These are phyloP conservation scores for Cactoblastis cactorum DNA, from an alignment of 2,888 invertebrate genomes.

Conservation along the genomic window DNA sequence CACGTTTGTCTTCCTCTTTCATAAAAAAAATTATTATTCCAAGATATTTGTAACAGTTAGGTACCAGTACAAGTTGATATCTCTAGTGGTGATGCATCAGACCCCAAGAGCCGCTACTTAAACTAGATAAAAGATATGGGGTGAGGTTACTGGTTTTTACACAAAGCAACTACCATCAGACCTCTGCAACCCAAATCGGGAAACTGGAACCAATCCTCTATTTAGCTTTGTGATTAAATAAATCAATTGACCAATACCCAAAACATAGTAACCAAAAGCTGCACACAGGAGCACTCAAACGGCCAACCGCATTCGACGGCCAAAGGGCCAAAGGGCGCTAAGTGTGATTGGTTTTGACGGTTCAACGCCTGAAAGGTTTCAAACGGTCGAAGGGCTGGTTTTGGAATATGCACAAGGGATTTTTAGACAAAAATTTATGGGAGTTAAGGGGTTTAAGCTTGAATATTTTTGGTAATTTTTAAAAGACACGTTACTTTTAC, in stretches of 20 bases:
- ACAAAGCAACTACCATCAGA: no score
- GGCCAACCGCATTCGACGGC: slow-evolving; percentile 25
- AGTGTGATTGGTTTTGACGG: slow-evolving; percentile 28
- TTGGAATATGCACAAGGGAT: background rate
- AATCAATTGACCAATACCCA: background rate
- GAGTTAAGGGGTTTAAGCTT: background rate
- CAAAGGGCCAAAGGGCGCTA: slow-evolving; percentile 17
- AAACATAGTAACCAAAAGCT: background rate
- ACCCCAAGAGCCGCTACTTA: no score
- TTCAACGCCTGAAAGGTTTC: slow-evolving; percentile 18
- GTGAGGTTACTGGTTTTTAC: no score
- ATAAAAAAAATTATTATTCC: no score
- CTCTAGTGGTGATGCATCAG: no score
- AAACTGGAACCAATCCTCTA: background rate
- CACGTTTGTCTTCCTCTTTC: no score
- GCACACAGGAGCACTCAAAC: slow-evolving; percentile 17
- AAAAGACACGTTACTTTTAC: no score
- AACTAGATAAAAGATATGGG: no score
- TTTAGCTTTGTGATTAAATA: background rate
- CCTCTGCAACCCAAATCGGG: background rate
- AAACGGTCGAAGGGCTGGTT: background rate
- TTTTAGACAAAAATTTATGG: background rate
- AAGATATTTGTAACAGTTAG: no score
- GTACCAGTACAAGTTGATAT: no score
- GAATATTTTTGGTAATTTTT: background rate